Percentiles rank a stretch among this genome's conserved stretches.
Conservation (phyloP, 2,797 vertebrate species). For the Ctenosaura bakeri region DNA sequence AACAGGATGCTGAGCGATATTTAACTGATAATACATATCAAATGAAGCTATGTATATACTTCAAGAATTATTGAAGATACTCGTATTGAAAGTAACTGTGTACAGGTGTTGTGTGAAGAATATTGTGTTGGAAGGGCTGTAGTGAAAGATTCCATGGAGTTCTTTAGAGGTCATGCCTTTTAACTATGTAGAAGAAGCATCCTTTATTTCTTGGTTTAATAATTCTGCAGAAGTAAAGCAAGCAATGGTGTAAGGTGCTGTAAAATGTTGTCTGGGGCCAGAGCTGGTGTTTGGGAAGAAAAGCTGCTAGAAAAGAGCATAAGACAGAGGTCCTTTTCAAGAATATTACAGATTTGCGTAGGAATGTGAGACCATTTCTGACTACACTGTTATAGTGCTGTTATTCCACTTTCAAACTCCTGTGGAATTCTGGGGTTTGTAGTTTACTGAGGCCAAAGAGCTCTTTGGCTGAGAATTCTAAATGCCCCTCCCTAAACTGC, state of each 20-base stretch:
- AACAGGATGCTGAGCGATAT: background rate
- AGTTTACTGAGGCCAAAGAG: too few relatives aligned
- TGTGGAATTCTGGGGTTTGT: too few relatives aligned
- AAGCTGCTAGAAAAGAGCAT: too few relatives aligned
- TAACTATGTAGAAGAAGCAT: background rate
- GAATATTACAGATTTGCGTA: too few relatives aligned
- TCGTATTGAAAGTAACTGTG: background rate
- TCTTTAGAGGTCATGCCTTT: background rate
- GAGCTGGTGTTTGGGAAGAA: background rate
- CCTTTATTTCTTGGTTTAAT: background rate
- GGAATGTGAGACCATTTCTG: too few relatives aligned
- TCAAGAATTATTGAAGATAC: background rate
- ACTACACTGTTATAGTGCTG: too few relatives aligned
- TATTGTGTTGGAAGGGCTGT: background rate
- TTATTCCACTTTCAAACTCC: too few relatives aligned
- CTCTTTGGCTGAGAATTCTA: too few relatives aligned
- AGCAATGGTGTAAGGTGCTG: background rate
- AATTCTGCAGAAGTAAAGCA: background rate
- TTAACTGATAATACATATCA: background rate
- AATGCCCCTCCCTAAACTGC: too few relatives aligned
- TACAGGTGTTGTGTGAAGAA: background rate
- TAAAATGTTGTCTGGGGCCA: background rate
- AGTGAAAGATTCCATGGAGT: background rate
- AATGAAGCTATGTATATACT: background rate
- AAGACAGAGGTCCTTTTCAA: too few relatives aligned